These are phyloP conservation scores for Procavia capensis DNA, from an alignment of 2,113 vertebrate species.

Conservation along the genomic window DNA sequence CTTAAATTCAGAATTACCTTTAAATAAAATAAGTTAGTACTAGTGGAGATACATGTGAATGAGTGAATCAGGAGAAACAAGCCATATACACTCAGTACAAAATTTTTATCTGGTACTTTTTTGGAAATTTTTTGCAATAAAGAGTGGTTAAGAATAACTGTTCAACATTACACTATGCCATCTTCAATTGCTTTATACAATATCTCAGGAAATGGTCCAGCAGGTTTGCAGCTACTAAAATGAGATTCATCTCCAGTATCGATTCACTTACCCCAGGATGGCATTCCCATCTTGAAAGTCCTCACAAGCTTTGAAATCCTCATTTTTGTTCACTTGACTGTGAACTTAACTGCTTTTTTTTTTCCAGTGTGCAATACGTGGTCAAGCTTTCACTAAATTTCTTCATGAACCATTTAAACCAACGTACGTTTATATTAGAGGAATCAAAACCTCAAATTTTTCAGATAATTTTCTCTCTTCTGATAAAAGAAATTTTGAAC, in stretches of 20 bases:
- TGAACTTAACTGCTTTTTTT: slow-evolving; percentile 67
- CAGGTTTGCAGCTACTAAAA: slow-evolving; percentile 66
- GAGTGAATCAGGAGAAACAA: background rate
- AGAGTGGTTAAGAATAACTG: slow-evolving; percentile 57
- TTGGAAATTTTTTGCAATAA: slow-evolving; percentile 61
- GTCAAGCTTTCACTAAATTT: slow-evolving; percentile 56
- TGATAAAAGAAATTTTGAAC: slow-evolving; percentile 6
- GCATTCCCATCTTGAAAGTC: slow-evolving; percentile 63
- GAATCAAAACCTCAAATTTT: background rate
- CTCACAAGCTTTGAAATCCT: slow-evolving; percentile 75
- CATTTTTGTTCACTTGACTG: slow-evolving; percentile 81
- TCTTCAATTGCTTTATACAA: slow-evolving; percentile 70
- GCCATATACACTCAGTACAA: slow-evolving; percentile 32
- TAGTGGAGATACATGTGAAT: background rate
- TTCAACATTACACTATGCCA: slow-evolving; percentile 36
- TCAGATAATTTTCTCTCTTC: background rate
- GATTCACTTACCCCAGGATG: slow-evolving; percentile 73
- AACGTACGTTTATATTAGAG: slow-evolving; percentile 40
- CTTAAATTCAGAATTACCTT: background rate
- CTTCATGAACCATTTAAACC: slow-evolving; percentile 66
- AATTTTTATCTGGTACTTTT: slow-evolving; percentile 58
- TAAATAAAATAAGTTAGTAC: background rate
- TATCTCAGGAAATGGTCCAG: slow-evolving; percentile 76
- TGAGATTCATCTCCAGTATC: slow-evolving; percentile 78
- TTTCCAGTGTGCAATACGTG: slow-evolving; percentile 64